Base-by-base conservation (phyloP, 2,797 vertebrate species). In the Falco biarmicus region DNA sequence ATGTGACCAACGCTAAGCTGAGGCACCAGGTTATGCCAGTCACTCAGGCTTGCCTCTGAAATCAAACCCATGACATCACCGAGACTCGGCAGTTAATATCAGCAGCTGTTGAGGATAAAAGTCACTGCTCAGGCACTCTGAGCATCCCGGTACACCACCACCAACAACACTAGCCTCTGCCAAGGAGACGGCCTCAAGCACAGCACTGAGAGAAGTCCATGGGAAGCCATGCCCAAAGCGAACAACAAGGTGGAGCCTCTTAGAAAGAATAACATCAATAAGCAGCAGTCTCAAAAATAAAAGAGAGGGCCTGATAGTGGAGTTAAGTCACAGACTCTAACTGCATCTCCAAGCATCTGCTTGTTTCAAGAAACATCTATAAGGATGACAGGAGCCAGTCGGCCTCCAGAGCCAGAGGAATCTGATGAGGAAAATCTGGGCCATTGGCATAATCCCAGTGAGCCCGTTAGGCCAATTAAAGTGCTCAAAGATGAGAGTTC, bases 81-180 rank as follows among this genome's bases (percentile, higher is more conserved):
- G 15, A 90, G 83, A 61, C 63, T 78, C 69, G 0, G 65, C 77
- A 88, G 76, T 60, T 87, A 84, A 66, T 90, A 94, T 6, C 96
- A 93, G 94, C 96, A 97, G 95, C 95, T 97, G 96, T 93, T 87
- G 91, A 94, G 95, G 87, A 95, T 89, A 89, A 95, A 95, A 96
- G 87, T 95, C 91, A 91, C 51, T 69, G 88, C 80, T 91, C 73
- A 87, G 91, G 95, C 94, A 96, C 94, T 89, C 87, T 43, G 82
- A 92, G 76, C 73, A 91, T 89, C 73, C 61, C 19, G 0, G 54
- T 7, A 4, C 4, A 8, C 50, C 53, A 78, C 16, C 31, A 54
- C 22, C 31, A 77, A 7, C 65, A 39, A 39, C 37, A 59, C 5
- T n/a, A 47, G 15, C 13, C 28, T 68, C 37, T 70, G n/a, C 39